Evolutionary conservation across 1,140 invertebrate species (phyloP).

Genomic region (Coptotermes formosanus): DNA sequence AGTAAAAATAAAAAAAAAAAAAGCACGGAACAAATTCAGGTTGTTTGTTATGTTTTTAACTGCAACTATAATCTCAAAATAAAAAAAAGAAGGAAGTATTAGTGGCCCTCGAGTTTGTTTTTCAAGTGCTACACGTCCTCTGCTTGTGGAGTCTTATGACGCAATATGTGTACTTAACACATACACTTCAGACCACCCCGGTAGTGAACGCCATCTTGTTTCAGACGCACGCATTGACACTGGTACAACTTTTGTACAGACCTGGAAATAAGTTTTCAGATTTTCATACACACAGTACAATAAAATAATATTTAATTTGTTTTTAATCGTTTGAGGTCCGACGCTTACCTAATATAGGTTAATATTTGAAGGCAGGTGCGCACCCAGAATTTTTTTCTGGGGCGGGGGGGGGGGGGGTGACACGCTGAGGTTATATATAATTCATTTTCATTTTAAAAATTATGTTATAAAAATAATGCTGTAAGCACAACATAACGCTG

Average conservation of each 20-base stretch:
- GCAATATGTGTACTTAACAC: conserved; percentile 16
- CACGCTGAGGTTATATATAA: no score
- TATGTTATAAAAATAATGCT: no score
- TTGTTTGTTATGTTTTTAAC: conserved; percentile 11
- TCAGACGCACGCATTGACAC: background rate
- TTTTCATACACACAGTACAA: background rate
- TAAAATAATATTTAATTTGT: no score
- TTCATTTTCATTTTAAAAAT: no score
- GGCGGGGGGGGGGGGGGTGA: no score
- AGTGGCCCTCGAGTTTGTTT: background rate
- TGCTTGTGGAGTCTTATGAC: background rate
- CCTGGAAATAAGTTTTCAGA: background rate
- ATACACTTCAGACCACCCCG: conserved; percentile 4
- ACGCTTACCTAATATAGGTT: no score
- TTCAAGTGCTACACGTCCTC: conserved; percentile 12
- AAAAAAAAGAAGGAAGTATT: background rate
- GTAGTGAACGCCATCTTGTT: background rate
- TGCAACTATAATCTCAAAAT: background rate
- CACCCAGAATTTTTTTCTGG: no score
- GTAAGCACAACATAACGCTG: no score
- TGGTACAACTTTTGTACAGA: background rate
- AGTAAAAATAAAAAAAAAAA: background rate
- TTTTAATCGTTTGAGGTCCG: no score
- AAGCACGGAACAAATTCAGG: background rate
- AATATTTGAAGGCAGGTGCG: no score